These are phyloP conservation scores for Atlantisia rogersi DNA, from an alignment of 2,113 vertebrate genomes.

Conservation along the genomic window DNA sequence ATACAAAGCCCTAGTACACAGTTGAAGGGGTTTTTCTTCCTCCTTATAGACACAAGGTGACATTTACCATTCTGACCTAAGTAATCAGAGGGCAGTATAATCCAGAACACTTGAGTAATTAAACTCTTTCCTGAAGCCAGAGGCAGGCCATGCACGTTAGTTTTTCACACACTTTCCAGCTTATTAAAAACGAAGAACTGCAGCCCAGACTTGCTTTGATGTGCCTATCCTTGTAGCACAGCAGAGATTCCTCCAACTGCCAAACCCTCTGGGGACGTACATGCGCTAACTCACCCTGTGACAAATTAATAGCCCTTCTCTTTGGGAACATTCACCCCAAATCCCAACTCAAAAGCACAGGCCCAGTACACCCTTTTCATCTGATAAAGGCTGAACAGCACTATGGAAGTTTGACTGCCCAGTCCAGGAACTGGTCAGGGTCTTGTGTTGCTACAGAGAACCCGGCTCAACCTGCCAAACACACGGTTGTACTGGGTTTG, in stretches of 20 bases:
- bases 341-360: neutral
- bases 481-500: neutral
- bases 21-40: neutral
- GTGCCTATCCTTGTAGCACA: neutral
- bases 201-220: neutral
- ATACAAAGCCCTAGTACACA: neutral
- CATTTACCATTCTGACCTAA: neutral
- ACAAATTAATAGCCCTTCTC: neutral
- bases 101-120: neutral
- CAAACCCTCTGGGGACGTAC: fast-evolving
- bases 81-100: fast-evolving
- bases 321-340: neutral
- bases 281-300: neutral
- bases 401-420: neutral
- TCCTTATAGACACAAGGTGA: neutral
- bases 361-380: neutral
- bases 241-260: neutral
- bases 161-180: neutral
- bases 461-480: neutral
- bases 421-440: neutral
- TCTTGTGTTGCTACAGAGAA: neutral
- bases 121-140: neutral
- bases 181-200: neutral
- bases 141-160: neutral
- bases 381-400: neutral